A percentile compares a stretch with the other conserved stretches of the same genome.
Evolutionary conservation across 2,888 invertebrate species (phyloP).

Genomic region (Helleia helle): DNA sequence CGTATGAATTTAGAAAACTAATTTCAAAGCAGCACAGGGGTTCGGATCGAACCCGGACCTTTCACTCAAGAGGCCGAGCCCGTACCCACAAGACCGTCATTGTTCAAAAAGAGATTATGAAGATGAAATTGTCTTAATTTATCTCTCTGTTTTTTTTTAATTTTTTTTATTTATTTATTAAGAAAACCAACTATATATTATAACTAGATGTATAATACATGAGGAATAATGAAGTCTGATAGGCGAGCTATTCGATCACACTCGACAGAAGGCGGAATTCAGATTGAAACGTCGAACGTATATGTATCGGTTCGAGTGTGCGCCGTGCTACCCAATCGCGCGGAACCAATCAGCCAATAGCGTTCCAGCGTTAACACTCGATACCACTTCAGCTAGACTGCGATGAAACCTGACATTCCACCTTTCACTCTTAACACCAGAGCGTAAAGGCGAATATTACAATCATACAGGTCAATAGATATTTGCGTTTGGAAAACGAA

Average conservation of each 20-base stretch:
- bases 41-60: no score
- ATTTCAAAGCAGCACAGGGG: no score
- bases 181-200: no score
- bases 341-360: constrained; percentile 75
- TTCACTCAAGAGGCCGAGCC: no score
- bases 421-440: constrained; percentile 16
- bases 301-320: constrained; percentile 74
- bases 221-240: no score
- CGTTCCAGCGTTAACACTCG: constrained; percentile 44
- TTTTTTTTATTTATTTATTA: no score
- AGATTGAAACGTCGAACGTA: constrained; percentile 43
- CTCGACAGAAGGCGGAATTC: constrained; percentile 34
- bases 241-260: constrained; percentile 31
- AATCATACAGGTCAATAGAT: constrained; percentile 13
- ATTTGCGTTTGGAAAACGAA: constrained; percentile 31
- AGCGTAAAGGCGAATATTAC: constrained; percentile 14
- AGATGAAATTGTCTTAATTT: no score
- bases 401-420: constrained; percentile 24
- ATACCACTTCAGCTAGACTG: constrained; percentile 35
- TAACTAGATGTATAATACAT: no score
- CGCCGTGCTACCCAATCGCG: constrained; percentile 68
- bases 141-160: no score
- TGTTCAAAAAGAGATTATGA: no score
- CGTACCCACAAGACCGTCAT: no score
- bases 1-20: no score